Base-by-base conservation (phyloP, 2,797 vertebrate species). In the Pyrocephalus nanus region DNA sequence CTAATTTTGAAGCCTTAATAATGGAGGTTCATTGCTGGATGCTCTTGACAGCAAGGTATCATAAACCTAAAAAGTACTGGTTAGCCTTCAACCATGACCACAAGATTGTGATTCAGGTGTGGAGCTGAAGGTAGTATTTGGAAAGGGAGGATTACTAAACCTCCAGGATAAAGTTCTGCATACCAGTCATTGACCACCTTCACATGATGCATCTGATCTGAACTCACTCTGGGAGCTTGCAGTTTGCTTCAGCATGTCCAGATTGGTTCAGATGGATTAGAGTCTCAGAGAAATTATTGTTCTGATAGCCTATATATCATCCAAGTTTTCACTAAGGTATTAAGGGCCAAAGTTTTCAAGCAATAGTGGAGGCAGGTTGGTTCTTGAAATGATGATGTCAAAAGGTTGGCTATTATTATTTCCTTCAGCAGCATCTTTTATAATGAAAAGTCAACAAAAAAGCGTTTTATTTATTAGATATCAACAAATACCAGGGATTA, bases 321-420 rank as follows among this genome's bases (percentile, higher is more conserved):
- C 38, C 70, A 79, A 91, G 76, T 75, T 84, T 93, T 92, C 70
- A 69, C 34, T 60, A 58, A 55, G 50, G 74, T 83, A 86, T 93
- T 93, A 88, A 64, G 47, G 53, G 69, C 32, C 30, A 42, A 84
- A 74, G 26, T 47, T 60, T 92, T 91, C 67, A 74, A 71, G 55
- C 27, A 94, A 29, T 21, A 70, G 26, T 11, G 2, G 19, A 86
- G 79, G 61, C 95, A 95, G 57, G 96, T 91, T 90, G 36, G 27
- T 93, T 96, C 95, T 92, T 96, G 95, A 95, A 92, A 70, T 12
- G 71, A 51, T 26, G 70, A 8, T 13, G 61, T 71, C 32, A 86
- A 89, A 92, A 89, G 40, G 18, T 3, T 87, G 62, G 54, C 83
- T 94, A 78, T 51, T 32, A 8, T 70, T 73, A 71, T 51, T 93